Evolutionary conservation across 2,113 vertebrate species (phyloP), one percentile per base, ranked within the genome.

Genomic region (Hyla sarda): DNA sequence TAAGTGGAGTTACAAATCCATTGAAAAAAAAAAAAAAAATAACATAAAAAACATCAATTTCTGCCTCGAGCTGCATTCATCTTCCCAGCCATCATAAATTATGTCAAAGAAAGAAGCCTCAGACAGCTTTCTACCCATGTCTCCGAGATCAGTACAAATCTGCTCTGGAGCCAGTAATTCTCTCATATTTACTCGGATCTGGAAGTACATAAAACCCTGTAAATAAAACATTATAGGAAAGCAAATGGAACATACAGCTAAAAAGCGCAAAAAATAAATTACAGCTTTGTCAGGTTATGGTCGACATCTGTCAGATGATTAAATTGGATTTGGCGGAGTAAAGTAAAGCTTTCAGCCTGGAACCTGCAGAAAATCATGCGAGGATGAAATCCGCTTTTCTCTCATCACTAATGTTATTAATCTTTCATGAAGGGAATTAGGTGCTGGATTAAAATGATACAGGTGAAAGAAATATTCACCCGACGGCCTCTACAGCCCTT

Each of bases 231-330:
- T 62, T 25, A 80, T 41, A 45, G 34, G 37, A 41, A 58, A 45
- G 54, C 21, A 79, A 60, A 79, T 60, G 30, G 21, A 21, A 23
- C 11, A 17, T 58, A 41, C 52, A 60, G 28, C 41, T 0, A 80
- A 19, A 56, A 52, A 21, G n/a, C 30, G 30, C 30, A 41, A 19
- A 62, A 45, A n/a, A n/a, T n/a, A n/a, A n/a, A 45, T 54, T 34
- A 13, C 54, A 80, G 77, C 41, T 62, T 28, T 79, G 16, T 12
- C 76, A 79, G 19, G 76, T 79, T 79, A 58, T 34, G 41, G 34
- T 16, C 34, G 77, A 80, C 77, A 80, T 80, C 77, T 80, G 77
- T 13, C 54, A 60, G 32, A 58, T 62, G 77, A 80, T 80, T 60
- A 45, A 37, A 60, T 78, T 56, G 56, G 21, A 78, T 23, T 56